These are phyloP conservation scores for Willisornis vidua DNA, from an alignment of 2,113 vertebrate species.

Conservation along the genomic window DNA sequence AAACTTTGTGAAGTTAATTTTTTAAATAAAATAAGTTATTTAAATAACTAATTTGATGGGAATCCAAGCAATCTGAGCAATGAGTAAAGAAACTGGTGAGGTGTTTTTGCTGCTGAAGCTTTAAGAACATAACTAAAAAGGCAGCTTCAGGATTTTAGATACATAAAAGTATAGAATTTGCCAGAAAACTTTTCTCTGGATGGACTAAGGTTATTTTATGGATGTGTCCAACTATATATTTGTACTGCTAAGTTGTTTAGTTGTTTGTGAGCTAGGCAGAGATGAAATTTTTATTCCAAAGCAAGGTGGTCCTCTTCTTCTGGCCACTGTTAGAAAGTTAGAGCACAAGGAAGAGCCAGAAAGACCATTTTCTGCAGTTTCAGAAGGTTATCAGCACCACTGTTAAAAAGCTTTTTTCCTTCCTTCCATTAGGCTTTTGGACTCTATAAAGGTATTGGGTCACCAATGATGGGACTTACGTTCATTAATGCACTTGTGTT, in stretches of 20 bases:
- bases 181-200: neutral
- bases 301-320: neutral
- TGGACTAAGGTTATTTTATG: neutral
- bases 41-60: neutral
- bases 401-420: neutral
- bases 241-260: neutral
- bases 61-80: neutral
- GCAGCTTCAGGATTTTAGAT: neutral
- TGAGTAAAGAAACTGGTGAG: neutral
- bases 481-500: constrained; percentile 99
- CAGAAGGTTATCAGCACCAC: neutral
- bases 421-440: constrained; percentile 80
- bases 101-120: neutral
- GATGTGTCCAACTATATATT: neutral
- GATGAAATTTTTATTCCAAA: neutral
- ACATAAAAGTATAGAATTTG: neutral
- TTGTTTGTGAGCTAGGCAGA: neutral
- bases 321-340: neutral
- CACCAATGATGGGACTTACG: constrained; percentile 97
- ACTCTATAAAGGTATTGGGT: constrained; percentile 96
- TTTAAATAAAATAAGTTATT: neutral
- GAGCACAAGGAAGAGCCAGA: neutral
- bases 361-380: neutral
- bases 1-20: neutral
- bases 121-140: neutral